These are phyloP conservation scores for Xestia xanthographa DNA, from an alignment of 2,888 invertebrate genomes.

Conservation along the genomic window DNA sequence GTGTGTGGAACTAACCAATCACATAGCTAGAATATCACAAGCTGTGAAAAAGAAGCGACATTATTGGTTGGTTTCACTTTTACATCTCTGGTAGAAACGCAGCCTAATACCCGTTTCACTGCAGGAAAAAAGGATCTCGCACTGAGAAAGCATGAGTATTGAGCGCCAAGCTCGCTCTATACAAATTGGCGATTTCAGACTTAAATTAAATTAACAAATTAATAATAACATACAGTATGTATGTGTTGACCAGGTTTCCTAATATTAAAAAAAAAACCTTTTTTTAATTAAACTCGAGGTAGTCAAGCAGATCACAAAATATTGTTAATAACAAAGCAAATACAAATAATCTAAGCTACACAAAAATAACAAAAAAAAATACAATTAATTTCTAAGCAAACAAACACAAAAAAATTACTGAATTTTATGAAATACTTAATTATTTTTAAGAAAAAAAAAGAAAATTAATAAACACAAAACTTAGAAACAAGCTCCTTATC, in stretches of 20 bases:
- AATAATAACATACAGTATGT: background rate
- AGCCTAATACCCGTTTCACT: background rate
- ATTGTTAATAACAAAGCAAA: background rate
- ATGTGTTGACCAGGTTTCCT: background rate
- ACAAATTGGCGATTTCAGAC: background rate
- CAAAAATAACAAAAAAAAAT: background rate
- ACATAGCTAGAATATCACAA: too few relatives aligned
- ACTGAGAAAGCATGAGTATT: background rate
- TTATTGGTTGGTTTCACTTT: too few relatives aligned
- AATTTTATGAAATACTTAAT: background rate
- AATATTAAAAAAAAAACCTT: background rate
- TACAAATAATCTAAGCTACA: background rate
- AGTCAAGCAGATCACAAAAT: conserved; percentile 24
- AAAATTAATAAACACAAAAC: background rate
- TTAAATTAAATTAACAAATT: background rate
- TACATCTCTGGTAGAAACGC: too few relatives aligned
- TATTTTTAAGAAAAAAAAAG: background rate
- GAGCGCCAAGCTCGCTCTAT: background rate
- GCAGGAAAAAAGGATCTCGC: background rate
- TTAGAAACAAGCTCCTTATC: too few relatives aligned
- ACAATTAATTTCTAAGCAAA: background rate
- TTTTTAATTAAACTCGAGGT: conserved; percentile 24
- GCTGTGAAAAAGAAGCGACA: too few relatives aligned
- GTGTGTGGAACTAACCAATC: too few relatives aligned
- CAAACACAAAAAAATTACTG: background rate